These are phyloP conservation scores for Chascanopsetta lugubris DNA, from an alignment of 2,113 vertebrate species.

Conservation along the genomic window DNA sequence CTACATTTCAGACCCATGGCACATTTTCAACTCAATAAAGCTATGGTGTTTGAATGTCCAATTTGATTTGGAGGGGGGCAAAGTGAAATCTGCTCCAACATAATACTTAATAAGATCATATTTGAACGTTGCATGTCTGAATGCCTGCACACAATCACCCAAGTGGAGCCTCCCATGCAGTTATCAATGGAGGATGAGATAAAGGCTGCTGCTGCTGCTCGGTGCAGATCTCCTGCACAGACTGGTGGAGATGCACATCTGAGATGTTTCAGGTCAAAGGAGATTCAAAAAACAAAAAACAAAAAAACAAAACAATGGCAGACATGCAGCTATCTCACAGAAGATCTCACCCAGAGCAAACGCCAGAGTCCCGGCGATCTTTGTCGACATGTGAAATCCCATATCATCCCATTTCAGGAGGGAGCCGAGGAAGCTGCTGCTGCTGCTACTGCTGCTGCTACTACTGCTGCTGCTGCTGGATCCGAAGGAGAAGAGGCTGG, in stretches of 20 bases:
- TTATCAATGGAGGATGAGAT: conserved; percentile 6
- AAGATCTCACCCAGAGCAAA: conserved; percentile 68
- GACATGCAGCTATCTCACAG: background rate
- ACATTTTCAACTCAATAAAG: no score
- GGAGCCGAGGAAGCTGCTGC: conserved; percentile 50
- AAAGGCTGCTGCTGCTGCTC: conserved; percentile 25
- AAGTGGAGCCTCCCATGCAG: conserved; percentile 12
- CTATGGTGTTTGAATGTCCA: no score
- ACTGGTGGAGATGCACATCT: conserved; percentile 28
- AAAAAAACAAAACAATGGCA: background rate
- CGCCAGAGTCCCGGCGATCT: conserved; percentile 66
- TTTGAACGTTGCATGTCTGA: background rate
- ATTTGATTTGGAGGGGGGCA: no score
- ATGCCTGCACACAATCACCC: conserved; percentile 13
- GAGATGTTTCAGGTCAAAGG: background rate
- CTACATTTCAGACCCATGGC: no score
- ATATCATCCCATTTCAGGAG: conserved; percentile 79
- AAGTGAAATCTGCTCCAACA: no score
- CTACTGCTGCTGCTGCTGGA: no score
- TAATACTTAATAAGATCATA: no score
- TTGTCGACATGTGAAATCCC: conserved; percentile 75
- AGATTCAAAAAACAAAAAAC: no score
- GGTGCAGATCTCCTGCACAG: conserved; percentile 40
- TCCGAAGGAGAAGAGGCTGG: conserved; percentile 1
- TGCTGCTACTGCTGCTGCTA: no score